These are phyloP conservation scores for Syndactyla subalaris DNA, from an alignment of 2,797 vertebrate species.

Conservation along the genomic window DNA sequence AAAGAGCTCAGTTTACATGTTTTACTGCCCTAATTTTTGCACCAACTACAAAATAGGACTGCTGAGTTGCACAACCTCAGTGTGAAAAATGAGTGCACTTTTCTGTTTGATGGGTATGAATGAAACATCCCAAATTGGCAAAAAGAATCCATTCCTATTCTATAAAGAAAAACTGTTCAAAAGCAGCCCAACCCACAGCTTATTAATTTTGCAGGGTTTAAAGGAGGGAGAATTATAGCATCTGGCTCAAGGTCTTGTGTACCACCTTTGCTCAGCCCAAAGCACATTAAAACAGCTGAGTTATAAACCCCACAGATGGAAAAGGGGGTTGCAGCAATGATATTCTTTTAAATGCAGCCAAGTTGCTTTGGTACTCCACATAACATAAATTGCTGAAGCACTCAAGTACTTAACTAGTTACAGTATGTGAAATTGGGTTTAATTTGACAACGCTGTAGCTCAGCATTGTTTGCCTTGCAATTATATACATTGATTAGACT, in stretches of 20 bases:
- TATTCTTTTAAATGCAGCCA: constrained; percentile 32
- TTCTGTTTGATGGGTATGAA: background rate
- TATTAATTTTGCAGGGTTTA: constrained; percentile 21
- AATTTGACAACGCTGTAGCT: constrained; percentile 52
- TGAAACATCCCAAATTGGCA: background rate
- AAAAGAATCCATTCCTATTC: background rate
- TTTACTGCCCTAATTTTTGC: background rate
- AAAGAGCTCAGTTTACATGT: background rate
- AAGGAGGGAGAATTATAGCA: background rate
- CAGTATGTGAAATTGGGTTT: constrained; percentile 43
- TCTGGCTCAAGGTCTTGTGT: constrained; percentile 16
- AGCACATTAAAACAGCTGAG: constrained; percentile 50
- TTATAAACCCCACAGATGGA: constrained; percentile 47
- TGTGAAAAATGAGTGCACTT: background rate
- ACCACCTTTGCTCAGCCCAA: constrained; percentile 29
- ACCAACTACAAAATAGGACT: background rate
- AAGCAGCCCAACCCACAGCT: background rate
- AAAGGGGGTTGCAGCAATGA: constrained; percentile 5
- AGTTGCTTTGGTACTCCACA: constrained; percentile 22
- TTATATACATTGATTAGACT: constrained; percentile 63
- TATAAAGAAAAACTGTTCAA: background rate
- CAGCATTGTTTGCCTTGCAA: constrained; percentile 66
- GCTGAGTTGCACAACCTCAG: background rate
- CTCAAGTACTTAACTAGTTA: constrained; percentile 54
- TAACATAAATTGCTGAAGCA: constrained; percentile 48